Evolutionary conservation across 2,113 vertebrate genomes (phyloP).

Genomic region (Odontesthes bonariensis): DNA sequence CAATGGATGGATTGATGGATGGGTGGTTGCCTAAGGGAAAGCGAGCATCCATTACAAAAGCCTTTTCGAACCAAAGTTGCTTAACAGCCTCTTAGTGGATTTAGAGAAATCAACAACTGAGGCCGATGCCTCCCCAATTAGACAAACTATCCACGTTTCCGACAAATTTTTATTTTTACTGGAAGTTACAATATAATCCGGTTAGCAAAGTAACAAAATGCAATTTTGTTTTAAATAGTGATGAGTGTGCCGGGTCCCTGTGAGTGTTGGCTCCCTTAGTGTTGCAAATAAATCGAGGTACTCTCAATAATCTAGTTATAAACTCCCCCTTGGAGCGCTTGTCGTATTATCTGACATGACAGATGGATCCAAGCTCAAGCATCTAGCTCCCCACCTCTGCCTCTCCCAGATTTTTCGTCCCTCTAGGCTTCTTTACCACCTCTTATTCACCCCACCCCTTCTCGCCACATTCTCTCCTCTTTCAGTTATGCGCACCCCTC

Average conservation of each 20-base stretch:
- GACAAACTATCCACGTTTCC: slow-evolving; percentile 23
- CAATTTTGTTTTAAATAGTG: slow-evolving; percentile 63
- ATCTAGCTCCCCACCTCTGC: slow-evolving; percentile 28
- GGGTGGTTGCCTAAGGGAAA: background rate
- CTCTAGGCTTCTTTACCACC: slow-evolving; percentile 5
- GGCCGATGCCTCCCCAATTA: slow-evolving; percentile 13
- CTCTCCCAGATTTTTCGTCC: slow-evolving; percentile 22
- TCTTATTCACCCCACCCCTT: background rate
- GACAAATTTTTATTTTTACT: slow-evolving; percentile 38
- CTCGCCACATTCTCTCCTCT: background rate
- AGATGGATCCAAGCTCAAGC: slow-evolving; percentile 64
- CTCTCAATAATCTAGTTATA: slow-evolving; percentile 73
- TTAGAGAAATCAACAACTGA: slow-evolving; percentile 11
- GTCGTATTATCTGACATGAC: slow-evolving; percentile 79
- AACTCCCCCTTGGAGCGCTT: slow-evolving; percentile 58
- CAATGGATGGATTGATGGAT: slow-evolving; percentile 8
- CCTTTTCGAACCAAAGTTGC: slow-evolving; percentile 2
- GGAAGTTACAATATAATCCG: slow-evolving; percentile 46
- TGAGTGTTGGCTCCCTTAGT: slow-evolving; percentile 53
- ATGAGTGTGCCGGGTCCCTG: slow-evolving; percentile 35
- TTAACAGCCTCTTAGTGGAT: slow-evolving; percentile 27
- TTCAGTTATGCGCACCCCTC: background rate
- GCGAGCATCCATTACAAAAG: slow-evolving; percentile 3
- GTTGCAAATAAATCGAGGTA: slow-evolving; percentile 71
- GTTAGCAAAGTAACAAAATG: slow-evolving; percentile 70